Base-by-base conservation (phyloP, 2,888 invertebrate genomes). In the Eulithis testata region DNA sequence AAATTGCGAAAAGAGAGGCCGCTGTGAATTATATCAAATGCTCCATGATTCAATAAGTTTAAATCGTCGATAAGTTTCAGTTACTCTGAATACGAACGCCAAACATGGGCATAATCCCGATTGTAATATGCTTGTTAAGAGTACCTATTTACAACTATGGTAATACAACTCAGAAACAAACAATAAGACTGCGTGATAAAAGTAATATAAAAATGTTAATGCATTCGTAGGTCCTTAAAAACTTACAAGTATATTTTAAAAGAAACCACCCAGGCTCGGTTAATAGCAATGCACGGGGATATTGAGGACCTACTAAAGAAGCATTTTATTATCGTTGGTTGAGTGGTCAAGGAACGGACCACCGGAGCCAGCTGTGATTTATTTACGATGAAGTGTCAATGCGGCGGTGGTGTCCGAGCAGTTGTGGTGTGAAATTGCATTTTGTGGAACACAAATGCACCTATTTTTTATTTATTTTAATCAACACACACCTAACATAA, bases 351-450 rank as follows among this genome's bases (percentile, higher is more conserved):
- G 44, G 61, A 62, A 49, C 59, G 60, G 77, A 75, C 76, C 75
- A 78, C 77, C 78, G 58, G 58, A 44, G 68, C 63, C 67, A 63
- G 65, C 62, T 66, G 66, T 57, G 68, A 76, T 74, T 62, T 65
- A 79, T 79, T 77, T 76, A 78, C 72, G 73, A 68, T 70, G 77
- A 78, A 78, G 78, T 73, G 74, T 78, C 77, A 78, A 79, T 78
- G 62, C 37, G 21, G 49, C 43, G 43, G 49, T 37, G 43, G 45
- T 55, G 62, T 56, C 63, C 52, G 55, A 44, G 44, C 27, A 43
- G 37, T n/a, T 50, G 49, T 21, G 55, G 45, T 52, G 52, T 27
- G 37, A 57, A 63, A 58, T 63, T 54, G 63, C 58, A 63, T 59
- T 58, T 66, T 44, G 11, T 44, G 4, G 7, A 27, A 40, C 53